Percentiles rank a stretch among this genome's conserved stretches.
phyloP scores from a whole-genome alignment of 2,888 invertebrate species.

The Drosophila robusta region DNA sequence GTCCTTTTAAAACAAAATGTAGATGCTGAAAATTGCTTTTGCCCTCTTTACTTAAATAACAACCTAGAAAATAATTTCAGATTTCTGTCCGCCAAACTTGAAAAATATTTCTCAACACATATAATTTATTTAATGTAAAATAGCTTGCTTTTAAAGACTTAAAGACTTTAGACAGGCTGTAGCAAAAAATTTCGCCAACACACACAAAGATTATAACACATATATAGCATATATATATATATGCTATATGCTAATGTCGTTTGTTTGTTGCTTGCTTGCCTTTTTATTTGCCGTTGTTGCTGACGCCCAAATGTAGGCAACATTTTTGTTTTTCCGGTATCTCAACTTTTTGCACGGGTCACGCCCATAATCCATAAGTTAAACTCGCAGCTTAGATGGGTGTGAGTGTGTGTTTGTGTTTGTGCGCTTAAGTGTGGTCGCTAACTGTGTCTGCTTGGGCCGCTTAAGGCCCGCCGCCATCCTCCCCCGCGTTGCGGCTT shows the following conservation, averaged over 20 bases:
- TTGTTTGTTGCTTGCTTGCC: constrained; percentile 41
- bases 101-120: too few relatives aligned
- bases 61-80: too few relatives aligned
- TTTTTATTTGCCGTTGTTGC: constrained; percentile 35
- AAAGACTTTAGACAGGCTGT: too few relatives aligned
- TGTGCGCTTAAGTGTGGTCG: constrained; percentile 38
- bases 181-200: too few relatives aligned
- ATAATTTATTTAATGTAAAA: too few relatives aligned
- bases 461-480: constrained; percentile 11
- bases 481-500: constrained; percentile 30
- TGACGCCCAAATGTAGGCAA: constrained; percentile 71
- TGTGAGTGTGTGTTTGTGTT: constrained; percentile 5
- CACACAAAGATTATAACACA: too few relatives aligned
- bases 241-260: constrained; percentile 40
- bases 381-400: constrained; percentile 48
- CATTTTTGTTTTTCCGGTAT: constrained; percentile 43
- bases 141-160: too few relatives aligned
- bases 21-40: too few relatives aligned
- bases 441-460: constrained; percentile 53
- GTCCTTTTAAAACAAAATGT: too few relatives aligned
- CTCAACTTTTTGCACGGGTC: constrained; percentile 53
- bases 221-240: too few relatives aligned
- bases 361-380: constrained; percentile 80
- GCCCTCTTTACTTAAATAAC: too few relatives aligned
- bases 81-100: too few relatives aligned